Percentiles rank a stretch among this genome's conserved stretches.
These are phyloP conservation scores for Papilio elwesi DNA, from an alignment of 2,888 invertebrate species.

Conservation along the genomic window DNA sequence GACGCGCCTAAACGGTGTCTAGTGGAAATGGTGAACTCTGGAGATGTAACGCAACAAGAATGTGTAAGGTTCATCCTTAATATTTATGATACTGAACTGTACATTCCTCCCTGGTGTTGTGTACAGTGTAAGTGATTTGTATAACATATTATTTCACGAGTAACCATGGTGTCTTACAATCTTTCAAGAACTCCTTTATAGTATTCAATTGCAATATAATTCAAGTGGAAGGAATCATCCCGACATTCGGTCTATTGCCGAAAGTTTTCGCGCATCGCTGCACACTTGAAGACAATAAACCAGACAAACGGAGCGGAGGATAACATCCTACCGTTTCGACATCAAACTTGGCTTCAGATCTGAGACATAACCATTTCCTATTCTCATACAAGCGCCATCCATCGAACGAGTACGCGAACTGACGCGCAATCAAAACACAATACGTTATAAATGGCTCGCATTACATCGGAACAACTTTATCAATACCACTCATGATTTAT, in stretches of 20 bases:
- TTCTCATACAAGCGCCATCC: conserved; percentile 57
- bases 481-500: conserved; percentile 33
- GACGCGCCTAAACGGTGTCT: no score
- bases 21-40: no score
- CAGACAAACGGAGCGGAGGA: conserved; percentile 63
- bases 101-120: no score
- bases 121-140: no score
- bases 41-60: no score
- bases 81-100: no score
- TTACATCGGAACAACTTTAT: conserved; percentile 56
- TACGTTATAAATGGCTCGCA: conserved; percentile 79
- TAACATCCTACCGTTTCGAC: conserved; percentile 64
- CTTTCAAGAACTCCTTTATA: conserved; percentile 8
- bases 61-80: no score
- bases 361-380: conserved; percentile 73
- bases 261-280: conserved; percentile 59
- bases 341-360: conserved; percentile 69
- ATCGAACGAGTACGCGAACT: conserved; percentile 69
- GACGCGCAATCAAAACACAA: conserved; percentile 82
- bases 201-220: conserved; percentile 40
- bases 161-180: not conserved
- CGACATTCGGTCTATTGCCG: conserved; percentile 48
- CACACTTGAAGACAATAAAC: conserved; percentile 67
- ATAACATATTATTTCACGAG: not conserved
- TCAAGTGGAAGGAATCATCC: conserved; percentile 43